Evolutionary conservation across 2,888 invertebrate genomes (phyloP).

Genomic region (Ptychoptera albimana): DNA sequence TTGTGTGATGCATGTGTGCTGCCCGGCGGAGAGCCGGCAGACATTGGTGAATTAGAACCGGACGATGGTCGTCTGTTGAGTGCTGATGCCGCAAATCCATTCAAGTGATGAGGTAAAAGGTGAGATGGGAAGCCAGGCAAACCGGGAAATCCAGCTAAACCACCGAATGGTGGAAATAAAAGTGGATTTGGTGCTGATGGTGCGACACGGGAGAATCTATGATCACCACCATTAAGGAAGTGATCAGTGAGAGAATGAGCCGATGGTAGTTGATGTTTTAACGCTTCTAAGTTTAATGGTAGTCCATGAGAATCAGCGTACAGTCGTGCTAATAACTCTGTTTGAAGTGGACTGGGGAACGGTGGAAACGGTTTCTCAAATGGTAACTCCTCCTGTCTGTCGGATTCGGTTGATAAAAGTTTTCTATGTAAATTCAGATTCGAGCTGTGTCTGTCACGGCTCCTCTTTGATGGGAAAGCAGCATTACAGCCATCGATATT

Average conservation of each 20-base stretch:
- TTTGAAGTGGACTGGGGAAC: slow-evolving; percentile 50
- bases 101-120: slow-evolving; percentile 29
- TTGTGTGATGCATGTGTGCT: slow-evolving; percentile 12
- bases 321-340: slow-evolving; percentile 60
- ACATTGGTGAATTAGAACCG: slow-evolving; percentile 36
- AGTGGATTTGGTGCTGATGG: slow-evolving; percentile 40
- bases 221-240: slow-evolving; percentile 17
- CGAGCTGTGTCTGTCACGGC: slow-evolving; percentile 81
- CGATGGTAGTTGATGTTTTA: slow-evolving; percentile 31
- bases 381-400: slow-evolving; percentile 33
- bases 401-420: slow-evolving; percentile 54
- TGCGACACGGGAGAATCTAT: slow-evolving; percentile 16
- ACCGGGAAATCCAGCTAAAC: slow-evolving; percentile 38
- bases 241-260: slow-evolving; percentile 8
- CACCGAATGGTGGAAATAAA: slow-evolving; percentile 40
- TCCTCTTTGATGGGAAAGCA: slow-evolving; percentile 83
- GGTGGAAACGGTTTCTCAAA: slow-evolving; percentile 32
- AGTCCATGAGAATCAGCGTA: slow-evolving; percentile 54
- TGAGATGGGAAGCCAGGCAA: slow-evolving; percentile 27
- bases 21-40: slow-evolving; percentile 32
- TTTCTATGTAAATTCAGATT: slow-evolving; percentile 85
- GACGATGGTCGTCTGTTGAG: slow-evolving; percentile 27
- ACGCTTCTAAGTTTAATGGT: slow-evolving; percentile 46
- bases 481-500: slow-evolving; percentile 90
- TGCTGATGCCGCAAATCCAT: slow-evolving; percentile 17